These are phyloP conservation scores for Spisula solida DNA, from an alignment of 2,888 invertebrate genomes.

Conservation along the genomic window DNA sequence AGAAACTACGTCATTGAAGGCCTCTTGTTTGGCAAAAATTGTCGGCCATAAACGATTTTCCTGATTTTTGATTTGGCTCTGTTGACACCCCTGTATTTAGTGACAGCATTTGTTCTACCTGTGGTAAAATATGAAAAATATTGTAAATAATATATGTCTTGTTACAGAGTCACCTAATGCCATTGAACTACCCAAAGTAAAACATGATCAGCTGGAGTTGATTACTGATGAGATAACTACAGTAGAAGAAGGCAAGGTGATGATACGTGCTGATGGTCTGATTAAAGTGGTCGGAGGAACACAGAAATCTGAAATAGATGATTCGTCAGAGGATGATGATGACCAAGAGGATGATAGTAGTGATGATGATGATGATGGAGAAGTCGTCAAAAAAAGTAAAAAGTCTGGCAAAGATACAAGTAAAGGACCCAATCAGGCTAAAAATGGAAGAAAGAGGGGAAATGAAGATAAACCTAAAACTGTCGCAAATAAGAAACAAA, in stretches of 20 bases:
- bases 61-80: too few species aligned
- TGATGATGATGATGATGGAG: neutral
- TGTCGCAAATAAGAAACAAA: constrained; percentile 30
- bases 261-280: constrained; percentile 74
- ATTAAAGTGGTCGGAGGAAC: constrained; percentile 28
- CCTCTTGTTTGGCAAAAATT: too few species aligned
- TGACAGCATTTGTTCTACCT: too few species aligned
- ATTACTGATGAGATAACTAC: constrained; percentile 82
- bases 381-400: neutral
- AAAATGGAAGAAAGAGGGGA: constrained; percentile 34
- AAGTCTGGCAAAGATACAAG: neutral
- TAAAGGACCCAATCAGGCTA: neutral
- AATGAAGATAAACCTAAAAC: constrained; percentile 28
- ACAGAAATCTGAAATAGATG: constrained; percentile 25
- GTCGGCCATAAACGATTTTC: too few species aligned
- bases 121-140: too few species aligned
- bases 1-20: too few species aligned
- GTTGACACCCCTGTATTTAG: too few species aligned
- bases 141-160: neutral
- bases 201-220: neutral
- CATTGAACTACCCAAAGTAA: constrained; percentile 64
- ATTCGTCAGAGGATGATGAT: neutral
- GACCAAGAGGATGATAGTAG: neutral
- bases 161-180: constrained; percentile 61
- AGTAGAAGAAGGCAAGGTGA: constrained; percentile 79